Evolutionary conservation across 1,140 invertebrate species (phyloP).

Genomic region (Lepidurus packardi): DNA sequence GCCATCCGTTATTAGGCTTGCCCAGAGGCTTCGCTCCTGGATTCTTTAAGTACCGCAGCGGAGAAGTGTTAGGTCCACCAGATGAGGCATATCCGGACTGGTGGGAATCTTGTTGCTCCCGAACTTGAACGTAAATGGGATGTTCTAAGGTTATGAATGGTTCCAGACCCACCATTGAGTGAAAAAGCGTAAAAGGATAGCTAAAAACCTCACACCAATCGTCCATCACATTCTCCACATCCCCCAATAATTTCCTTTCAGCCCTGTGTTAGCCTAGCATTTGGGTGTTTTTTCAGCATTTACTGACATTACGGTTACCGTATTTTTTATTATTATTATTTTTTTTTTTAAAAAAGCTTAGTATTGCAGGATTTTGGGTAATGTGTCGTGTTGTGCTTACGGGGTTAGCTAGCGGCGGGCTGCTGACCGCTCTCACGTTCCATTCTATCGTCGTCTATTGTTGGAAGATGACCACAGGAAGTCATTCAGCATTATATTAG

Average conservation of each 20-base stretch:
- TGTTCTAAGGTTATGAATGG: constrained; percentile 2
- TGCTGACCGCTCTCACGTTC: constrained; percentile 20
- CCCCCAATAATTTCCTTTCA: no score
- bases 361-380: not conserved
- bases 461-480: constrained; percentile 15
- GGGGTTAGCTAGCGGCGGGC: not conserved
- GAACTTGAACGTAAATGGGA: not conserved
- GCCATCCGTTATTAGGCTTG: not conserved
- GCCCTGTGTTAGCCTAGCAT: not conserved
- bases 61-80: constrained; percentile 4
- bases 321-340: no score
- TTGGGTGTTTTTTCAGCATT: not conserved
- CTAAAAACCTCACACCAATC: not conserved
- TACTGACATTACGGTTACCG: no score
- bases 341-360: no score
- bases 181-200: not conserved
- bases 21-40: not conserved
- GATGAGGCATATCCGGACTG: not conserved
- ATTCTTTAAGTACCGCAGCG: not conserved
- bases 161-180: not conserved
- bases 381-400: not conserved
- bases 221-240: not conserved
- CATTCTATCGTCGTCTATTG: constrained; percentile 12
- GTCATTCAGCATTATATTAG: constrained; percentile 6
- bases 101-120: not conserved